Percentiles rank a stretch among this genome's conserved stretches.
phyloP scores from a whole-genome alignment of 2,797 vertebrate genomes.

The Micromesistius poutassou region DNA sequence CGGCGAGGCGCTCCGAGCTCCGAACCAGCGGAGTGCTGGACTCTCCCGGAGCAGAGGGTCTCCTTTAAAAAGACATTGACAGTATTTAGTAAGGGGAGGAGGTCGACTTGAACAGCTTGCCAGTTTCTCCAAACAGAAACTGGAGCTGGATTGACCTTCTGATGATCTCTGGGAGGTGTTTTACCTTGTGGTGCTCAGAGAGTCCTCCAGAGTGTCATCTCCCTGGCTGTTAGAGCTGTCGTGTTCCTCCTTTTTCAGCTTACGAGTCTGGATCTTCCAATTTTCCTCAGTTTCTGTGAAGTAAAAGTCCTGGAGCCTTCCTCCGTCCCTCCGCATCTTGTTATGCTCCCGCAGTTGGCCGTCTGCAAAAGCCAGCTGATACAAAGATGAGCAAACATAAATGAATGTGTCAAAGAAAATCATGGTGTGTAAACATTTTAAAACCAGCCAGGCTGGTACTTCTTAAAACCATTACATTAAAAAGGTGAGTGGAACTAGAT shows the following conservation, averaged over 20 bases:
- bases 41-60: constrained; percentile 53
- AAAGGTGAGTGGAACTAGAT: not conserved
- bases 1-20: constrained; percentile 71
- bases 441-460: not conserved
- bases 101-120: not conserved
- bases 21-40: constrained; percentile 69
- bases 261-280: constrained; percentile 24
- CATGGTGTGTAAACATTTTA: not conserved
- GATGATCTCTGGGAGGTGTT: not conserved
- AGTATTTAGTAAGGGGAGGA: not conserved
- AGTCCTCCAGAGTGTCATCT: constrained; percentile 75
- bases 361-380: constrained; percentile 62
- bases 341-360: constrained; percentile 71
- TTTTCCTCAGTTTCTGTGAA: constrained; percentile 37
- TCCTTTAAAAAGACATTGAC: constrained; percentile 52
- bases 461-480: not conserved
- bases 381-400: not conserved
- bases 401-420: not conserved
- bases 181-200: constrained; percentile 77
- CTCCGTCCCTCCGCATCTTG: constrained; percentile 45
- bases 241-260: constrained; percentile 38
- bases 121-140: not conserved
- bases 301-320: constrained; percentile 8
- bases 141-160: not conserved
- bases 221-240: constrained; percentile 84